These are phyloP conservation scores for Cephus pulcher DNA, from an alignment of 2,888 invertebrate species.

Conservation along the genomic window DNA sequence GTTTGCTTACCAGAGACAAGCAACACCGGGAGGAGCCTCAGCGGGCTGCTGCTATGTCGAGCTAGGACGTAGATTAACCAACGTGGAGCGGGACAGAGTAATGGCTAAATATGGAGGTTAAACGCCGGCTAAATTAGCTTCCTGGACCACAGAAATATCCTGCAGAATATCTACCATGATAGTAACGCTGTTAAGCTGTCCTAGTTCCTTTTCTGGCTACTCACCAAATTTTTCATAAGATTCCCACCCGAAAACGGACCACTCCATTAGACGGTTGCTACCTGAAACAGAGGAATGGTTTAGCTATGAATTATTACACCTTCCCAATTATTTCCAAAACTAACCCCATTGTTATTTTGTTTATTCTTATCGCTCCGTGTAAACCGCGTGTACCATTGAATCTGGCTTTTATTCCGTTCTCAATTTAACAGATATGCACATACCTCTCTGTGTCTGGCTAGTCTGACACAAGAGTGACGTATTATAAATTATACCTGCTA, in stretches of 20 bases:
- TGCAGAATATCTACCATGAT: background rate
- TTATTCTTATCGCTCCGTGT: background rate
- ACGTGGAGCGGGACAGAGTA: background rate
- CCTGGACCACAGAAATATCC: background rate
- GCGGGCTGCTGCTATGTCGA: slow-evolving; percentile 36
- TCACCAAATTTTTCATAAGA: slow-evolving; percentile 44
- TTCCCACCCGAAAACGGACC: slow-evolving; percentile 27
- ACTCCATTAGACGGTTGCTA: slow-evolving; percentile 32
- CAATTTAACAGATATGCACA: background rate
- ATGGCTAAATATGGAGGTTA: background rate
- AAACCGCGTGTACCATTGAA: background rate
- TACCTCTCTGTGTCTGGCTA: background rate
- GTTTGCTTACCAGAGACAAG: slow-evolving; percentile 10
- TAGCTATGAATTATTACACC: background rate
- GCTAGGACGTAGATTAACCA: background rate
- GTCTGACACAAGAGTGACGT: background rate
- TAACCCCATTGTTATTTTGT: background rate
- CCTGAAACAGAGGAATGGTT: slow-evolving; percentile 33
- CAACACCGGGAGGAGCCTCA: slow-evolving; percentile 22
- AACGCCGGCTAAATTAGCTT: background rate
- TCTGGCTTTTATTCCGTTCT: slow-evolving; percentile 28
- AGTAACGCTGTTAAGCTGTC: background rate
- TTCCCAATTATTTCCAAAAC: background rate
- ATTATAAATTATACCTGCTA: slow-evolving; percentile 32
- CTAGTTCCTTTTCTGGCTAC: slow-evolving; percentile 8